Percentiles rank a stretch among this genome's conserved stretches.
Conservation (phyloP, 2,113 vertebrate species). For the Plotosus lineatus region DNA sequence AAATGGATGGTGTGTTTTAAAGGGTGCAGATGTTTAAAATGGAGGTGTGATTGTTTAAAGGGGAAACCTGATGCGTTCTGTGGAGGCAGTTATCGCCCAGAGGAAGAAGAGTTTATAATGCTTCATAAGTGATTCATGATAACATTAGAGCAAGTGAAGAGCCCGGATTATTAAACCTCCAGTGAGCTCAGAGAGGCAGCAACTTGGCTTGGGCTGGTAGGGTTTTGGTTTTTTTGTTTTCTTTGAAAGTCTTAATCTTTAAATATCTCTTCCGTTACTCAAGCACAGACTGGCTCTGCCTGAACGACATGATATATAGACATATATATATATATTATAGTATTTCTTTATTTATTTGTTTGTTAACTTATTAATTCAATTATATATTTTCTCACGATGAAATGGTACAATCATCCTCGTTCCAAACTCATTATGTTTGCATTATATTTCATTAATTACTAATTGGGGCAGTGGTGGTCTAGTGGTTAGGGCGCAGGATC, state of each 20-base stretch:
- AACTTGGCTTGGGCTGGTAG: background rate
- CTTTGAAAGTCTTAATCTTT: slow-evolving; percentile 5
- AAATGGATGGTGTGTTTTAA: background rate
- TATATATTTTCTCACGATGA: background rate
- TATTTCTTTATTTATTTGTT: background rate
- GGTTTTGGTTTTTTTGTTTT: background rate
- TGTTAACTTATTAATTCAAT: background rate
- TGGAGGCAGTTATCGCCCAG: slow-evolving; percentile 8
- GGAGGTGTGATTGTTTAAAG: slow-evolving; percentile 21
- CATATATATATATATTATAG: too few relatives aligned
- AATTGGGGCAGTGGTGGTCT: too few relatives aligned
- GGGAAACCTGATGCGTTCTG: slow-evolving; percentile 14
- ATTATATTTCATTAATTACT: too few relatives aligned
- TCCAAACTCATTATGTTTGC: background rate
- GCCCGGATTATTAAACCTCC: slow-evolving; percentile 19
- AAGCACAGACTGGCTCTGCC: background rate
- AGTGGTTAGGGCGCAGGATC: too few relatives aligned
- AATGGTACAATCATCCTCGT: background rate
- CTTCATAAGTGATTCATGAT: slow-evolving; percentile 20
- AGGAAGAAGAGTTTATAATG: slow-evolving; percentile 11
- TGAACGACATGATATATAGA: too few relatives aligned
- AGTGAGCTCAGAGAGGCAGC: slow-evolving; percentile 8
- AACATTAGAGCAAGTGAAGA: slow-evolving; percentile 12
- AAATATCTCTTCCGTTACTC: slow-evolving; percentile 19
- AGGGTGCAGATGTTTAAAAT: slow-evolving; percentile 33